Evolutionary conservation across 30 jellyfish, hydroid and myxozoan genomes (phyloP).

Genomic region (Pseudorhiza aurosa): DNA sequence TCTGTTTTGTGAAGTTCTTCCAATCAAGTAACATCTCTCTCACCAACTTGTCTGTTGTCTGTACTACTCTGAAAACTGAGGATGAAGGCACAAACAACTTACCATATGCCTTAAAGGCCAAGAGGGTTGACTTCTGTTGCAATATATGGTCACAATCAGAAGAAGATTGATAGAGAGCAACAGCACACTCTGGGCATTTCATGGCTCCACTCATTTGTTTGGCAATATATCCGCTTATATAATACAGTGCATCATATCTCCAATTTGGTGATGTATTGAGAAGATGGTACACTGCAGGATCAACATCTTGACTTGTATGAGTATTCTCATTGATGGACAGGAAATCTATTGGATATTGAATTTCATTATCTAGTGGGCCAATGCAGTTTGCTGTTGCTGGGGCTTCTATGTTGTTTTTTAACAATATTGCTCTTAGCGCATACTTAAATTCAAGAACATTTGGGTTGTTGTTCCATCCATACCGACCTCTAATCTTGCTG

Average conservation of each 20-base stretch:
- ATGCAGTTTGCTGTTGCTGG: conserved; percentile 36
- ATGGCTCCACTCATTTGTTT: conserved; percentile 5
- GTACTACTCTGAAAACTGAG: conserved; percentile 14
- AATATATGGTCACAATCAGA: not conserved
- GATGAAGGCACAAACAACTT: conserved; percentile 38
- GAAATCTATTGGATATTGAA: too few species aligned
- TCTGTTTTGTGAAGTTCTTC: not conserved
- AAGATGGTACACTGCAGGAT: conserved; percentile 9
- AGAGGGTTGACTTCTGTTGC: conserved; percentile 6
- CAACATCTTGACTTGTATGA: too few species aligned
- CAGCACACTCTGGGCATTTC: conserved; percentile 53
- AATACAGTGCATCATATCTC: conserved; percentile 20
- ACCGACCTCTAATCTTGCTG: conserved; percentile 45
- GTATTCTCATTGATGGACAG: too few species aligned
- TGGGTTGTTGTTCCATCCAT: conserved; percentile 68
- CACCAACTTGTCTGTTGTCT: conserved; percentile 21
- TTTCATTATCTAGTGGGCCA: not conserved
- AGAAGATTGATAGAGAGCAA: conserved; percentile 17
- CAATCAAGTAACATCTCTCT: conserved; percentile 12
- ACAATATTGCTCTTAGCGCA: conserved; percentile 34
- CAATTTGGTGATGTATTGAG: conserved; percentile 1
- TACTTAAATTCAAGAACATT: conserved; percentile 32
- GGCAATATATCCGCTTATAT: conserved; percentile 30
- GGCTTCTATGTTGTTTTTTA: conserved; percentile 33
- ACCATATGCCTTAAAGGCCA: conserved; percentile 33